Conservation (phyloP, 2,113 vertebrate genomes). For the Sylvicapra grimmia region DNA sequence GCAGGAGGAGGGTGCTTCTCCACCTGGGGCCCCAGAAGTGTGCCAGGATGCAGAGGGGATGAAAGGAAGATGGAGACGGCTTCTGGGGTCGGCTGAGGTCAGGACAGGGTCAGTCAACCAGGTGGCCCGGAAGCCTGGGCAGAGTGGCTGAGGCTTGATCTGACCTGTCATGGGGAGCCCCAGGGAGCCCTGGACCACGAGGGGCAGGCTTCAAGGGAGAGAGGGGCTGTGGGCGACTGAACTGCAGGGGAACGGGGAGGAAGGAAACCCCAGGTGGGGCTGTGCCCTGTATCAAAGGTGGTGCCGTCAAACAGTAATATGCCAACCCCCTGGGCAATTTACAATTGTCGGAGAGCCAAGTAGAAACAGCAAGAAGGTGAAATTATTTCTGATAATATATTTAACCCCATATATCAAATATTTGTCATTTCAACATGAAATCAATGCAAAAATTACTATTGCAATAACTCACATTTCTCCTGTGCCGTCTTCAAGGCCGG, state of each 20-base stretch:
- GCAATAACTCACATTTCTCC: not conserved
- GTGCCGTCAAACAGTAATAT: not conserved
- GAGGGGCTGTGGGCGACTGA: not conserved
- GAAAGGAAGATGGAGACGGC: not conserved
- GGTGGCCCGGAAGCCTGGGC: not conserved
- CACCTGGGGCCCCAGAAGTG: not conserved
- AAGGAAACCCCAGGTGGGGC: not conserved
- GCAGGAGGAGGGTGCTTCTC: not conserved
- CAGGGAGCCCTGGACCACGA: not conserved
- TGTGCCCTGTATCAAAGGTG: not conserved
- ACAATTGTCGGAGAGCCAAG: not conserved
- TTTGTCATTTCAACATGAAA: not conserved
- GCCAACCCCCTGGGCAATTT: not conserved
- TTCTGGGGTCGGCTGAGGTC: not conserved
- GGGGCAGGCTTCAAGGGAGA: not conserved
- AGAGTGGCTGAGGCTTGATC: not conserved
- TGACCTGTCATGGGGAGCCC: not conserved
- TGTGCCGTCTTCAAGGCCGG: accelerated
- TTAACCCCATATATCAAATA: not conserved
- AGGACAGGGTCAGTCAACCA: not conserved
- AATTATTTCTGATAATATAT: not conserved
- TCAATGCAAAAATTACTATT: not conserved
- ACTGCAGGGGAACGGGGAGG: accelerated
- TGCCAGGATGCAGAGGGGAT: not conserved
- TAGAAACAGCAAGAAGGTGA: not conserved